These are phyloP conservation scores for Nomada ruficornis DNA, from an alignment of 2,888 invertebrate genomes.

Conservation along the genomic window DNA sequence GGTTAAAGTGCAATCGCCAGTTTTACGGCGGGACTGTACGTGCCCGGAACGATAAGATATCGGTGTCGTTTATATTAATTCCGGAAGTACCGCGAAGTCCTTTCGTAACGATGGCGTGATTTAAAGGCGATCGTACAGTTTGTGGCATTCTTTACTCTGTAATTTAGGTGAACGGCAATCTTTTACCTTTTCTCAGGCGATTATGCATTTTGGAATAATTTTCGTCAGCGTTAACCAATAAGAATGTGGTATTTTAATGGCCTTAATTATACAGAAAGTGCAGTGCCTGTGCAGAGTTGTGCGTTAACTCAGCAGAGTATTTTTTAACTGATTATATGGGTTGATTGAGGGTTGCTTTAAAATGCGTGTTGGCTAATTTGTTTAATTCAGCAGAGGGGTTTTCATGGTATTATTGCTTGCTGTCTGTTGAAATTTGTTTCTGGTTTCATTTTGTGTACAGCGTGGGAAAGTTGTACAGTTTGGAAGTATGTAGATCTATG, in stretches of 20 bases:
- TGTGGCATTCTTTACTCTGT: conserved; percentile 15
- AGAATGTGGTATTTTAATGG: background rate
- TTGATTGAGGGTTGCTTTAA: too few relatives aligned
- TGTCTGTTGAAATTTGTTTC: too few relatives aligned
- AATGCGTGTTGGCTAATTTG: too few relatives aligned
- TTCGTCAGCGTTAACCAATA: background rate
- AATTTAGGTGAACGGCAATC: conserved; percentile 27
- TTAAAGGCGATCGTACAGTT: conserved; percentile 18
- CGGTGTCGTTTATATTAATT: conserved; percentile 68
- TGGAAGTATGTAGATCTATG: too few relatives aligned
- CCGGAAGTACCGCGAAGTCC: conserved; percentile 30
- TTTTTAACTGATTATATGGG: too few relatives aligned
- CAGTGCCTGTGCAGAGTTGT: too few relatives aligned
- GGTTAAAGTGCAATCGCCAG: conserved; percentile 76
- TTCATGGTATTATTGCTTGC: too few relatives aligned
- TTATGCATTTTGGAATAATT: background rate
- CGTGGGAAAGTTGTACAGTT: too few relatives aligned
- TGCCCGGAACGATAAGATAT: conserved; percentile 73
- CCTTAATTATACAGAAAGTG: too few relatives aligned
- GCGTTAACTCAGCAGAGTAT: too few relatives aligned
- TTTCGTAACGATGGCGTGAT: conserved; percentile 34
- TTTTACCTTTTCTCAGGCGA: background rate
- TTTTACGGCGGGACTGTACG: conserved; percentile 73
- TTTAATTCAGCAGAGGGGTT: too few relatives aligned
- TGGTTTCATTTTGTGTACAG: too few relatives aligned